Evolutionary conservation across 2,113 vertebrate genomes (phyloP).

Genomic region (Oncorhynchus mykiss): DNA sequence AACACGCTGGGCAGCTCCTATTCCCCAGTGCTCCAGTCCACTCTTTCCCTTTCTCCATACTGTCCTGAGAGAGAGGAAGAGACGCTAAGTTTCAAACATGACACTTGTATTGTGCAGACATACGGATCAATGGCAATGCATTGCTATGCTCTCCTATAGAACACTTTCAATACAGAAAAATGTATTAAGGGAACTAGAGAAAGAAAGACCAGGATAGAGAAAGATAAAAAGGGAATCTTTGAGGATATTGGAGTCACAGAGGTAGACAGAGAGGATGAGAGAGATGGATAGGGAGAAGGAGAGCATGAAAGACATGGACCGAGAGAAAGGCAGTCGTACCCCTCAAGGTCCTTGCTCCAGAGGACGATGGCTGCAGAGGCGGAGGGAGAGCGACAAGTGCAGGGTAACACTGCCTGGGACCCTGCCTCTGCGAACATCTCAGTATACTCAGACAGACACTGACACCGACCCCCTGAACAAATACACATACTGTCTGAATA

Average conservation of each 20-base stretch:
- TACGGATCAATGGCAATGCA: background rate
- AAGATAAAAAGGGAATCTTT: background rate
- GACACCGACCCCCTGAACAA: slow-evolving; percentile 16
- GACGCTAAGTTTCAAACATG: background rate
- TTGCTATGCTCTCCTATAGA: too few relatives aligned
- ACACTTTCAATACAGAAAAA: background rate
- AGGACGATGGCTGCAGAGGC: slow-evolving; percentile 4
- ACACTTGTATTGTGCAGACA: background rate
- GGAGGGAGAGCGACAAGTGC: background rate
- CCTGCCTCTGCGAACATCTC: slow-evolving; percentile 64
- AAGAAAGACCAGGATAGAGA: background rate
- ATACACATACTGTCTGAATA: background rate
- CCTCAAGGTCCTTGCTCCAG: slow-evolving; percentile 52
- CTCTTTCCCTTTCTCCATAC: slow-evolving; percentile 65
- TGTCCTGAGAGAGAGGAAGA: slow-evolving; percentile 42
- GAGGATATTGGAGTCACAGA: background rate
- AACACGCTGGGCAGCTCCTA: slow-evolving; percentile 18
- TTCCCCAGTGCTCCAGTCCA: slow-evolving; percentile 63
- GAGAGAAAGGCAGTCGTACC: slow-evolving; percentile 43
- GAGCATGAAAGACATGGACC: background rate
- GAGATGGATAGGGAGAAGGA: background rate
- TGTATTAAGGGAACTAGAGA: background rate
- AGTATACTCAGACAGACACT: background rate
- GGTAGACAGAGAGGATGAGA: background rate
- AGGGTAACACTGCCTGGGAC: slow-evolving; percentile 64